Evolutionary conservation across 2,797 vertebrate species (phyloP).

Genomic region (Steatocranus sp.): DNA sequence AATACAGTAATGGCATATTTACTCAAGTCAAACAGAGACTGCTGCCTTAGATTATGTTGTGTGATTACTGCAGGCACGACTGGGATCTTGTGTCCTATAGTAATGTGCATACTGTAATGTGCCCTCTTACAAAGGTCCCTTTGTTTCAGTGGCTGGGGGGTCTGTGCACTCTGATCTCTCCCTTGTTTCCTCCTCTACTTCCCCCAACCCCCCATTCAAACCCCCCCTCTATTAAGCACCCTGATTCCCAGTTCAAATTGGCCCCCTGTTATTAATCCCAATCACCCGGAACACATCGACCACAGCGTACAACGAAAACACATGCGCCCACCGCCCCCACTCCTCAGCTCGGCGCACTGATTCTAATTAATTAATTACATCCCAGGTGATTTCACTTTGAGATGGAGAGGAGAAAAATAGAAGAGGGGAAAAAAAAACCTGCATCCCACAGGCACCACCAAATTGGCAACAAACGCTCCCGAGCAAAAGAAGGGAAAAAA

Average conservation of each 20-base stretch:
- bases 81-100: conserved; percentile 39
- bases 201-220: not conserved
- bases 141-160: conserved; percentile 69
- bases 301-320: conserved; percentile 67
- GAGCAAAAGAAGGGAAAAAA: conserved; percentile 18
- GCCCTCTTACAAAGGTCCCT: conserved; percentile 60
- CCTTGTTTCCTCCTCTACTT: not conserved
- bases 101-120: conserved; percentile 47
- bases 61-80: conserved; percentile 34
- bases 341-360: conserved; percentile 47
- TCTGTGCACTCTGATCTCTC: conserved; percentile 23
- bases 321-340: conserved; percentile 52
- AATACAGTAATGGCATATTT: conserved; percentile 22
- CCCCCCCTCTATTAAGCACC: conserved; percentile 64
- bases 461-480: conserved; percentile 67
- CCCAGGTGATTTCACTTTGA: conserved; percentile 79
- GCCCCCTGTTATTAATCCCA: conserved; percentile 79
- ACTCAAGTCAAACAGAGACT: conserved; percentile 14
- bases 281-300: conserved; percentile 77
- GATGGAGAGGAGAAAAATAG: conserved; percentile 64
- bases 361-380: conserved; percentile 83
- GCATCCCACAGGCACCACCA: conserved; percentile 65
- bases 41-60: conserved; percentile 15
- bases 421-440: conserved; percentile 26
- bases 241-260: conserved; percentile 76